These are phyloP conservation scores for Phengaris alcon DNA, from an alignment of 2,888 invertebrate genomes.

Conservation along the genomic window DNA sequence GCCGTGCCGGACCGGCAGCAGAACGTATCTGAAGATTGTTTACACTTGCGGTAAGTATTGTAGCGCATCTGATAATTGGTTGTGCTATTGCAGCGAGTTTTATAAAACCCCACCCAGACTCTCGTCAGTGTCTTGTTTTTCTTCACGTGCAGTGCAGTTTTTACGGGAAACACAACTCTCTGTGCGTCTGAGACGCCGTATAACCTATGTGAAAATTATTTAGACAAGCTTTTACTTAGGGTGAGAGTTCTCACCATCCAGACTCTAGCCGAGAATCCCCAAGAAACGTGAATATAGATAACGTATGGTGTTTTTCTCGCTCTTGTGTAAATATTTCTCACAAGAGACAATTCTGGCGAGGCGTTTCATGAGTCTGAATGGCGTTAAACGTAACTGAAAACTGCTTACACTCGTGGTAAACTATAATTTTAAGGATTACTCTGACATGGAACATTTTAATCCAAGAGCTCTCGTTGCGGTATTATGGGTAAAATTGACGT, in stretches of 20 bases:
- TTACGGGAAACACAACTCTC: no score
- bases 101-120: background rate
- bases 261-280: no score
- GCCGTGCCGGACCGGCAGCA: slow-evolving; percentile 87
- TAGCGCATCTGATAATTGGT: background rate
- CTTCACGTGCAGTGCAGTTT: no score
- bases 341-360: no score
- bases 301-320: no score
- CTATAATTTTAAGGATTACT: slow-evolving; percentile 1
- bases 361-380: background rate
- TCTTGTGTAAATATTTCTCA: no score
- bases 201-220: no score
- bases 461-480: background rate
- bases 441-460: slow-evolving; percentile 11
- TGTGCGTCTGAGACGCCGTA: no score
- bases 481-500: background rate
- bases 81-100: background rate
- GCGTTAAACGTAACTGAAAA: background rate
- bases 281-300: no score
- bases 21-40: slow-evolving; percentile 91
- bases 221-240: no score
- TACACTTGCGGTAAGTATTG: slow-evolving; percentile 89
- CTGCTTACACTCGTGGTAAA: background rate
- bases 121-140: no score
- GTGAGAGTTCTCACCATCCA: no score